phyloP scores from a whole-genome alignment of 1,140 invertebrate species.

The Pomacea maculata region DNA sequence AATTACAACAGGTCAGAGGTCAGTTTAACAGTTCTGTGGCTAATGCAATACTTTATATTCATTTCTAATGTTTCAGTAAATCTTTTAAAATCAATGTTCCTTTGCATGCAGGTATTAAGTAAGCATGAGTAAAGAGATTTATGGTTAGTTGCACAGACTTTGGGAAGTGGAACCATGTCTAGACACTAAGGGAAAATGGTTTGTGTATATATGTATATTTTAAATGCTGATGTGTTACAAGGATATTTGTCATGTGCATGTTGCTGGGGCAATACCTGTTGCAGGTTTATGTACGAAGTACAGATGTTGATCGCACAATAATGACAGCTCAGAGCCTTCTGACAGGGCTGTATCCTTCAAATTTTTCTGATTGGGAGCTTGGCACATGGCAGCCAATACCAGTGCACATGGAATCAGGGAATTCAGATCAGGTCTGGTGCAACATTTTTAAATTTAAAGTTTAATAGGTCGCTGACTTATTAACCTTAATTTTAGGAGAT shows the following conservation, averaged over 20 bases:
- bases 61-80: not conserved
- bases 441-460: too few species aligned
- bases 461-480: not conserved
- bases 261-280: not conserved
- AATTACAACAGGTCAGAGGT: not conserved
- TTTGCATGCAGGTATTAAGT: not conserved
- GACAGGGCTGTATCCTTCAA: slow-evolving; percentile 35
- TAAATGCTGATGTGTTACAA: not conserved
- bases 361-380: slow-evolving; percentile 2
- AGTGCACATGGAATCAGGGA: slow-evolving; percentile 29
- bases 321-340: slow-evolving; percentile 43
- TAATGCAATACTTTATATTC: not conserved
- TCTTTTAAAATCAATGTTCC: too few species aligned
- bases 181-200: too few species aligned
- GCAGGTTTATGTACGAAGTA: slow-evolving; percentile 36
- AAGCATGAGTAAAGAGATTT: not conserved
- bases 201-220: not conserved
- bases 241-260: not conserved
- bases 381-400: slow-evolving; percentile 44
- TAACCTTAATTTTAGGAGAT: not conserved
- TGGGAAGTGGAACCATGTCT: not conserved
- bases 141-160: not conserved
- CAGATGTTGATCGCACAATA: slow-evolving; percentile 37
- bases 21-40: not conserved
- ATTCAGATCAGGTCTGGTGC: slow-evolving; percentile 19